Evolutionary conservation across 2,113 vertebrate species (phyloP), one percentile per base, ranked within the genome.

Genomic region (Amphilophus citrinellus): DNA sequence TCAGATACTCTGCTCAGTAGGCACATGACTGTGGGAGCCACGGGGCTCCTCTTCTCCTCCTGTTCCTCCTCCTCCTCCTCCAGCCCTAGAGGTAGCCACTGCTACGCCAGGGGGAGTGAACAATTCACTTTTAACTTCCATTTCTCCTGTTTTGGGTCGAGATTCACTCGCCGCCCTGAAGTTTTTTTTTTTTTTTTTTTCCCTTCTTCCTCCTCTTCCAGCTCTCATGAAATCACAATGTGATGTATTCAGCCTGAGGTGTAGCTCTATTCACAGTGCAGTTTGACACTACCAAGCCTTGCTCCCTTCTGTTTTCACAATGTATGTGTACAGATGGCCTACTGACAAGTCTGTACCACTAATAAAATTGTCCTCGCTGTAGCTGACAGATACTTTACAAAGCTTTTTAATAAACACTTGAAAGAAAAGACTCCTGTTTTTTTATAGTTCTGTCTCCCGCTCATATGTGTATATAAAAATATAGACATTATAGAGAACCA

Each of bases 161-260:
- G 86, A 88, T 89, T 87, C 84, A 85, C 90, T 57, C 9, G 81
- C 84, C 44, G 61, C 89, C 84, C 83, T 84, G 87, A 88, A 91
- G 85, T 93, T 89, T 92, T 77, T 61, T 78, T 57, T 39, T 37
- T 37, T 37, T 37, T 89, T 92, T 77, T 61, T 82, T 50, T 9
- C 8, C 5, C 27, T 83, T 76, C 84, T 83, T 84, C 85, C 76
- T 86, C 83, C 86, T 88, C 84, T 86, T 93, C 84, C 89, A 88
- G 86, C 71, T 84, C 91, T 96, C 94, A 95, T 95, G 94, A 96
- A 95, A 95, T 95, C 93, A 92, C 95, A 95, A 94, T 95, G 94
- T 91, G 90, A 95, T 95, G 85, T 94, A 95, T 95, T 96, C 92
- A 87, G 92, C 95, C 93, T 66, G 90, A 92, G 95, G 95, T 94